Percentiles rank a stretch among this genome's conserved stretches.
Evolutionary conservation across 2,888 invertebrate species (phyloP).

Genomic region (Myopa tessellatipennis): DNA sequence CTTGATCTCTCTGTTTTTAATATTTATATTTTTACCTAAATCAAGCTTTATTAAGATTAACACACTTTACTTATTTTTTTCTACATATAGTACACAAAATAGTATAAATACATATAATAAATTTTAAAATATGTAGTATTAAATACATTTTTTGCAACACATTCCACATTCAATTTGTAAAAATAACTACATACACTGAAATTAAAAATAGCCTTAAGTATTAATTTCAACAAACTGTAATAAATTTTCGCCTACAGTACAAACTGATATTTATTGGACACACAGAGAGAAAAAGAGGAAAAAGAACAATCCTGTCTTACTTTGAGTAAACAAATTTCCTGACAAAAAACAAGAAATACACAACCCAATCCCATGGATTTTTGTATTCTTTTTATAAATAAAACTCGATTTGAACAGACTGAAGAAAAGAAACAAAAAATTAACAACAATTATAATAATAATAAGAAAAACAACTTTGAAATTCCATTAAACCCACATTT

Average conservation of each 20-base stretch:
- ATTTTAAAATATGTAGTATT: background rate
- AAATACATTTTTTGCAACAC: background rate
- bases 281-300: background rate
- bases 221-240: constrained; percentile 27
- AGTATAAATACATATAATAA: too few species aligned
- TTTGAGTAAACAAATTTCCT: constrained; percentile 16
- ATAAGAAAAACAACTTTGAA: constrained; percentile 51
- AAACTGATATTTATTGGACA: constrained; percentile 11
- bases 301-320: constrained; percentile 23
- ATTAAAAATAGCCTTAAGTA: constrained; percentile 34
- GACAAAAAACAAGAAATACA: constrained; percentile 4
- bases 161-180: background rate
- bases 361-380: background rate
- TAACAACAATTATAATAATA: constrained; percentile 36
- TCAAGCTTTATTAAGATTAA: too few species aligned
- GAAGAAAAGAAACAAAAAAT: constrained; percentile 2
- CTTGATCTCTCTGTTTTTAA: too few species aligned
- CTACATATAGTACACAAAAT: too few species aligned
- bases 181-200: constrained; percentile 26
- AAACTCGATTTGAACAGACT: constrained; percentile 21
- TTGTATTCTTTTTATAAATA: background rate
- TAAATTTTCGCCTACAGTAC: constrained; percentile 34
- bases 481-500: constrained; percentile 49
- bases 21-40: too few species aligned
- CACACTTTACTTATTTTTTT: too few species aligned